Evolutionary conservation across 1,140 invertebrate species (phyloP), one percentile per base, ranked within the genome.

Genomic region (Leguminivora glycinivorella): DNA sequence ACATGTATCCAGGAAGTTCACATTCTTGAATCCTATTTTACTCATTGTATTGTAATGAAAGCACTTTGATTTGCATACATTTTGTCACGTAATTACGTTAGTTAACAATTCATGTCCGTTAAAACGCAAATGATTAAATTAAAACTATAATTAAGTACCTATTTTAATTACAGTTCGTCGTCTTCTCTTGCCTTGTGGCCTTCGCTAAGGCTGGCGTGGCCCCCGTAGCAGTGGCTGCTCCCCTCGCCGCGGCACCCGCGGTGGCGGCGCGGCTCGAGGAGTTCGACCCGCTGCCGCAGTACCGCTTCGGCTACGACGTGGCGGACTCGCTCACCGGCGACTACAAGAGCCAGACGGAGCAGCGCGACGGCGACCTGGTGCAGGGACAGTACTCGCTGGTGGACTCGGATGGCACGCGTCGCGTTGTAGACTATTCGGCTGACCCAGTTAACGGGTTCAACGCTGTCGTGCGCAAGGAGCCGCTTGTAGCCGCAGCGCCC

Each of bases 251-350:
- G 6, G 83, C 84, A 14, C 89, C 92, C 4, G 78, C 87, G 56
- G 83, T 88, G 0, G 79, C 84, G 1, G 87, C 87, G 0, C 79
- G 81, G 25, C 75, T 89, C 0, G 92, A 92, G 72, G 91, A 93
- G 63, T 93, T 93, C 76, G 92, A 93, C 72, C 92, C 93, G 2
- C 92, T 94, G 70, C 94, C 94, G 2, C 94, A 94, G 68, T 95
- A 95, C 89, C 92, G 93, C 72, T 95, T 94, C 73, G 92, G 93
- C n/a, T 95, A 95, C 75, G 93, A 94, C 73, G 93, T 95, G 4
- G 93, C 94, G 69, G 94, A 95, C 76, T 92, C 90, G 5, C 83
- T 91, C 71, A 92, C 90, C 43, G 91, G 93, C 47, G 92, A 93
- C 75, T 89, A 88, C 76, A 92, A 93, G 76, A 88, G 84, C 71